Evolutionary conservation across 2,888 invertebrate species (phyloP), one percentile per base, ranked within the genome.

Genomic region (Pristionchus exspectatus): DNA sequence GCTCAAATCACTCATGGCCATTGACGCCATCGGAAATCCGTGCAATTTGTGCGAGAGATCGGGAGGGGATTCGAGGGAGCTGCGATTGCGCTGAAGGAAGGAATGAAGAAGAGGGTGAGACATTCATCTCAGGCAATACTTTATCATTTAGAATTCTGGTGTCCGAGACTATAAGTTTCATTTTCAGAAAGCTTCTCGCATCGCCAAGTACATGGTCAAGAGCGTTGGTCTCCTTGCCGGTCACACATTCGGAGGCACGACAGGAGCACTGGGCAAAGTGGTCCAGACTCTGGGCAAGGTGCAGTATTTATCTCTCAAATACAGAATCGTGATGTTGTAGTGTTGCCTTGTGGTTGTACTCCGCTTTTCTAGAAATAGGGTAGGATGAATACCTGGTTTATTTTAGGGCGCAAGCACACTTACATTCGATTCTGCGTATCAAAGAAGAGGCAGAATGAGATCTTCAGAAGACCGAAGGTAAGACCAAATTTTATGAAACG

Each of bases 241-340:
- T 18, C 69, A 72, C 69, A 72, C 69, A 12, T 30, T 72, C 18
- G 69, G 69, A 33, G 69, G 69, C 12, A 72, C 69, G 3, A 30
- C 69, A 4, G 69, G 69, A 3, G 69, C 69, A 33, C 33, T 72
- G 16, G 69, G 33, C 12, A 72, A 72, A 30, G 69, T 72, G 30
- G 69, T 72, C 9, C 69, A 72, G 69, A 72, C 69, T 14, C 30
- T 72, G 69, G 69, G 69, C 27, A 72, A 72, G 69, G 69, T 72
- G 27, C 30, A 2, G 27, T 66, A 1, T 50, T 50, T 50, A 9
- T 50, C 44, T 50, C 44, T 50, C 44, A 50, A 50, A 7, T 7
- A 10, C 44, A 50, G 44, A 3, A 7, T 50, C 10, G 44, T 24
- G 9, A 2, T 24, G 59, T 16, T 59, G 59, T 18, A 21, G 14